Evolutionary conservation across 2,113 vertebrate species (phyloP).

Genomic region (Halcyon malimbica): DNA sequence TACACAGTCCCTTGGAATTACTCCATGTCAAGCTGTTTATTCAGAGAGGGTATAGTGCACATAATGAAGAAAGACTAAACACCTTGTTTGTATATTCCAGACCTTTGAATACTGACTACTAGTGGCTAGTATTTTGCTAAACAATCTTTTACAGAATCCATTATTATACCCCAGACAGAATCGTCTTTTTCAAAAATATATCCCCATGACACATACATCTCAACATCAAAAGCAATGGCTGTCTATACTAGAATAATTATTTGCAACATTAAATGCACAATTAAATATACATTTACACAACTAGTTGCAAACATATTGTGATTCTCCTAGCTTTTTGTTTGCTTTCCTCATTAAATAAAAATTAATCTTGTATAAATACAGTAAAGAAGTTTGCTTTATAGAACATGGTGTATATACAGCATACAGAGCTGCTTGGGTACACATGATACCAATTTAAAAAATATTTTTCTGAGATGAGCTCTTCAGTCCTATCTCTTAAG

Average conservation of each 20-base stretch:
- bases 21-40: not conserved
- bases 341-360: not conserved
- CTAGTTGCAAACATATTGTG: not conserved
- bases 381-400: not conserved
- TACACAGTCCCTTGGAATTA: not conserved
- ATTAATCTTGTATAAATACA: not conserved
- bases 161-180: not conserved
- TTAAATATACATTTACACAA: not conserved
- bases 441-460: not conserved
- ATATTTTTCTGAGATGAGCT: not conserved
- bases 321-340: not conserved
- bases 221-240: not conserved
- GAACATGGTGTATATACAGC: rapidly evolving
- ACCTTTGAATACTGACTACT: not conserved
- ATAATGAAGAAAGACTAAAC: not conserved
- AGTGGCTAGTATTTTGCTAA: not conserved
- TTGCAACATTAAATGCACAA: not conserved
- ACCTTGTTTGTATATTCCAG: not conserved
- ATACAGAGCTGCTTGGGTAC: not conserved
- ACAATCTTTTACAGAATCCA: not conserved
- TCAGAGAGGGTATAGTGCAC: not conserved
- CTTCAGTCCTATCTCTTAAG: not conserved
- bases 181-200: not conserved
- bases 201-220: not conserved
- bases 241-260: not conserved